Conservation (phyloP, 2,797 vertebrate genomes). For the Danio kyathit region DNA sequence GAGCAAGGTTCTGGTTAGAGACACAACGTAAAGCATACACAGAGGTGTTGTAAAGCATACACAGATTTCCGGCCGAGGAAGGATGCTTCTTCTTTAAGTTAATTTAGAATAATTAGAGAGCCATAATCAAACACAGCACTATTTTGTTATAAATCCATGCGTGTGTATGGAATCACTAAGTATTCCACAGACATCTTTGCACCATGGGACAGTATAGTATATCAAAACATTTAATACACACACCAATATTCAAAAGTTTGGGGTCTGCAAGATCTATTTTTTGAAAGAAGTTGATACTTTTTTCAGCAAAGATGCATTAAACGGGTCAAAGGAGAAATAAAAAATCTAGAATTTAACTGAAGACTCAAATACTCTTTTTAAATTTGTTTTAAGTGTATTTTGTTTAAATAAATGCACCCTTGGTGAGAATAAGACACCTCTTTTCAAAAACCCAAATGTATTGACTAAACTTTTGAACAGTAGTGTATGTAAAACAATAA, state of each 20-base stretch:
- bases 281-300: too few relatives aligned
- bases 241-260: too few relatives aligned
- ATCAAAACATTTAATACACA: too few relatives aligned
- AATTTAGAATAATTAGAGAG: slow-evolving; percentile 19
- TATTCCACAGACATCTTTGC: slow-evolving; percentile 48
- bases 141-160: slow-evolving; percentile 40
- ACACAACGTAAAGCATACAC: slow-evolving; percentile 5
- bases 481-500: neutral
- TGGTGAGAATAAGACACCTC: neutral
- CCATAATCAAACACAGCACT: slow-evolving; percentile 31
- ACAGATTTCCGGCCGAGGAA: slow-evolving; percentile 24
- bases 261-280: too few relatives aligned
- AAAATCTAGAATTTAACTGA: too few relatives aligned
- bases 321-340: too few relatives aligned
- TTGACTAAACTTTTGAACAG: neutral
- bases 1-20: neutral
- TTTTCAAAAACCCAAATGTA: neutral
- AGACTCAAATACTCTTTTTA: too few relatives aligned
- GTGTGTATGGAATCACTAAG: slow-evolving; percentile 31
- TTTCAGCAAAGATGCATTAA: too few relatives aligned
- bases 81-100: slow-evolving; percentile 17
- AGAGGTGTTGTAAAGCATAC: slow-evolving; percentile 4
- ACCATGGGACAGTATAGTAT: slow-evolving; percentile 14
- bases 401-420: neutral
- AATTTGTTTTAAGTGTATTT: neutral